These are phyloP conservation scores for Solenodon paradoxus DNA, from an alignment of 2,113 vertebrate genomes.

Conservation along the genomic window DNA sequence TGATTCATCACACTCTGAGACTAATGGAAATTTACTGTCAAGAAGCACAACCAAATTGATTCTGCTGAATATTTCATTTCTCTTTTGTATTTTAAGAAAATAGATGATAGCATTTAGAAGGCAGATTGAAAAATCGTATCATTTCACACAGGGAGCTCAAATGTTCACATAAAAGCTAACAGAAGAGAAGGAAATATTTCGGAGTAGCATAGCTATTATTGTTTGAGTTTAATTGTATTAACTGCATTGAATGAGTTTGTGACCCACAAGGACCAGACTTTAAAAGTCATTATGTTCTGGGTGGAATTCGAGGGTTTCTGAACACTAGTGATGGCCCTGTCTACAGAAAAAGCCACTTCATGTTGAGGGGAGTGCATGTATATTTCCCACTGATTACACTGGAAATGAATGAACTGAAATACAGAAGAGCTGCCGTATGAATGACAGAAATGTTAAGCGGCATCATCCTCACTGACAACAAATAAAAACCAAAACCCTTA, in stretches of 20 bases:
- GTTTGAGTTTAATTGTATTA: slow-evolving; percentile 58
- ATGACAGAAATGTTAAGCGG: background rate
- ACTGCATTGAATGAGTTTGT: slow-evolving; percentile 58
- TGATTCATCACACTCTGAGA: background rate
- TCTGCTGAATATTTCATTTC: background rate
- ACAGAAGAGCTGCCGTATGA: background rate
- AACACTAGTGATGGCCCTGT: background rate
- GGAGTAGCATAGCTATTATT: background rate
- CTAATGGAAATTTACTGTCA: slow-evolving; percentile 38
- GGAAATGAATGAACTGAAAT: background rate
- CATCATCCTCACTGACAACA: background rate
- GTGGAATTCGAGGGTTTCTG: background rate
- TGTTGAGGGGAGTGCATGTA: background rate
- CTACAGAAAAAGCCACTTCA: background rate
- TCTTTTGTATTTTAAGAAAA: slow-evolving; percentile 41
- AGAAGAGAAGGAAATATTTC: slow-evolving; percentile 23
- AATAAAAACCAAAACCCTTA: background rate
- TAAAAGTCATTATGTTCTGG: slow-evolving; percentile 42
- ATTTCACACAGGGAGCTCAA: slow-evolving; percentile 6
- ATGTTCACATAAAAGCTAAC: slow-evolving; percentile 31
- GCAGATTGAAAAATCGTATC: background rate
- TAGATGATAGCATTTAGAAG: background rate
- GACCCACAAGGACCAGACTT: slow-evolving; percentile 58
- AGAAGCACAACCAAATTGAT: background rate
- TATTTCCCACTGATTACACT: background rate